These are phyloP conservation scores for Conger conger DNA, from an alignment of 2,113 vertebrate genomes.

Conservation along the genomic window DNA sequence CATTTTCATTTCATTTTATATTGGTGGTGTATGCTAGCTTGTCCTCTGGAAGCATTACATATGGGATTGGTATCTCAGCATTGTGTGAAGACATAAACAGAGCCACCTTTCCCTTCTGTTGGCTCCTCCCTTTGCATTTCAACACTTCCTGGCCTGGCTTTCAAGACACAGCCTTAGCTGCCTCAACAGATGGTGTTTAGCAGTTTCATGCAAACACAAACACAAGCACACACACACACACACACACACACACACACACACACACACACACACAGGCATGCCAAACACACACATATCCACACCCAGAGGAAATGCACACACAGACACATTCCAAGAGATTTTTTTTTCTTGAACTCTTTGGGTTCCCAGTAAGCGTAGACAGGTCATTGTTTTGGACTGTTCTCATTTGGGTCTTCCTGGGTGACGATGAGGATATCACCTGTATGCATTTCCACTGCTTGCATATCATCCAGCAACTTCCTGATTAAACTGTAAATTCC, in stretches of 20 bases:
- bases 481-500: conserved; percentile 28
- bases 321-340: background rate
- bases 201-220: background rate
- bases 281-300: no score
- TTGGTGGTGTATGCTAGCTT: background rate
- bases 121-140: background rate
- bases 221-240: background rate
- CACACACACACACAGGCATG: background rate
- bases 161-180: background rate
- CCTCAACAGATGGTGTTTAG: background rate
- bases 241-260: background rate
- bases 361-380: background rate
- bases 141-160: background rate
- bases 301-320: background rate
- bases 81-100: background rate
- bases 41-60: background rate
- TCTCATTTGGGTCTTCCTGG: background rate
- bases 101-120: background rate
- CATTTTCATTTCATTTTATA: background rate
- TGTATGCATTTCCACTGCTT: conserved; percentile 3
- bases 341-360: background rate
- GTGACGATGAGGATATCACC: background rate
- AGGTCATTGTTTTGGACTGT: background rate
- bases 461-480: conserved; percentile 10
- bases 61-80: background rate